A percentile compares a stretch with the other conserved stretches of the same genome.
Evolutionary conservation across 2,797 vertebrate genomes (phyloP).

Genomic region (Trematomus bernacchii): DNA sequence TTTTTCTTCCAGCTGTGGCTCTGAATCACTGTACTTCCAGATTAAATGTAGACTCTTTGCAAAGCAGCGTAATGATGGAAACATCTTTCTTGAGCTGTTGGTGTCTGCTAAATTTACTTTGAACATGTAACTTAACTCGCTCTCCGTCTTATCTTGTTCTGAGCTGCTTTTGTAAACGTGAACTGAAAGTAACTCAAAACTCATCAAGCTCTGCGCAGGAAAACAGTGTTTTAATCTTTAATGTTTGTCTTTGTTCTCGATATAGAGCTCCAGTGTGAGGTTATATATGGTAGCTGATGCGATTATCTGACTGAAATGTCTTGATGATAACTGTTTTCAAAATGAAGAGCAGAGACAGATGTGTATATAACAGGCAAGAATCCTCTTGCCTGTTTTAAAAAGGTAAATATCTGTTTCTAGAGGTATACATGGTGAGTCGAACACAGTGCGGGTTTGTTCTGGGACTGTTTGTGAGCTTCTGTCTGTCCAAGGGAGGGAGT

Average conservation of each 20-base stretch:
- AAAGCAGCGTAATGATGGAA: conserved; percentile 40
- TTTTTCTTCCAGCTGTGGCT: conserved; percentile 44
- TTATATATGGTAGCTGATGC: conserved; percentile 46
- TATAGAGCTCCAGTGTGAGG: conserved; percentile 49
- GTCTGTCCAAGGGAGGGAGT: conserved; percentile 34
- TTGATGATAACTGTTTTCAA: conserved; percentile 36
- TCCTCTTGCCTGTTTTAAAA: too few species aligned
- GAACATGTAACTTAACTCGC: conserved; percentile 43
- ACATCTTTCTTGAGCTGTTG: conserved; percentile 32
- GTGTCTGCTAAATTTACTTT: conserved; percentile 44
- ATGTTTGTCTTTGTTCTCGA: conserved; percentile 53
- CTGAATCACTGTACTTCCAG: conserved; percentile 33
- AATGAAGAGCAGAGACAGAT: conserved; percentile 15
- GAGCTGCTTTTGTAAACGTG: conserved; percentile 36
- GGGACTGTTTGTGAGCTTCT: conserved; percentile 51
- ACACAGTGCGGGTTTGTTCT: conserved; percentile 19
- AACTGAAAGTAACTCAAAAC: conserved; percentile 49
- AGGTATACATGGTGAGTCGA: conserved; percentile 22
- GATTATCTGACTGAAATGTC: conserved; percentile 36
- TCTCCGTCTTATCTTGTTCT: conserved; percentile 25
- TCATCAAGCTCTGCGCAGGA: conserved; percentile 22
- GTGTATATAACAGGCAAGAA: conserved; percentile 36
- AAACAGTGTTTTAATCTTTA: conserved; percentile 35
- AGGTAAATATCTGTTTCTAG: conserved; percentile 31
- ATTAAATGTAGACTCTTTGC: conserved; percentile 61